These are phyloP conservation scores for Rhipidura dahli DNA, from an alignment of 2,113 vertebrate species.

Conservation along the genomic window DNA sequence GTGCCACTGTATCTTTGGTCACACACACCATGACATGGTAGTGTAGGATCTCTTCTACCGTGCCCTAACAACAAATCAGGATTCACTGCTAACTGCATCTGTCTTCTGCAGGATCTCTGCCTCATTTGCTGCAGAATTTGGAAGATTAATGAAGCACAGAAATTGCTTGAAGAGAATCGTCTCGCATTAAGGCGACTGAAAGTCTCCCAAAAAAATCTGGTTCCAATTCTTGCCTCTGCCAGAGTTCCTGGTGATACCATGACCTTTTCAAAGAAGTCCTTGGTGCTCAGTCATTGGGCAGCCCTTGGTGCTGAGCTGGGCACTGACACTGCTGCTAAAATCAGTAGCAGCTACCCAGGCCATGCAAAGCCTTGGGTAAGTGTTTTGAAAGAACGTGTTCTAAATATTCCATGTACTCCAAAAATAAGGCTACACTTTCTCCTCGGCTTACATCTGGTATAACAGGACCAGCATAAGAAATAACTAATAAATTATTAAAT, in stretches of 20 bases:
- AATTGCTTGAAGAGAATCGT: neutral
- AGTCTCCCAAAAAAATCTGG: neutral
- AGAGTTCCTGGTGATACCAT: neutral
- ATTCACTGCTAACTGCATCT: neutral
- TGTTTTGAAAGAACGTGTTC: neutral
- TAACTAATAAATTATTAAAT: neutral
- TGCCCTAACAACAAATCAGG: neutral
- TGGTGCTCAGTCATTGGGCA: neutral
- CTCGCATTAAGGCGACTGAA: neutral
- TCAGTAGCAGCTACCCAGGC: neutral
- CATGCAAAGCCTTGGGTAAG: neutral
- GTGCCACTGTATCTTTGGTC: neutral
- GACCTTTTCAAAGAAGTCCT: neutral
- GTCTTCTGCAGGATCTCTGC: conserved; percentile 14
- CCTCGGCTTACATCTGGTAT: neutral
- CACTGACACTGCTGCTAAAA: neutral
- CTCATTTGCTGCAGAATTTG: conserved; percentile 25
- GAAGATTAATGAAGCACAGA: conserved; percentile 16
- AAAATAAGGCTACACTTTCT: neutral
- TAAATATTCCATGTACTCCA: neutral
- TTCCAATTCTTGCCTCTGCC: neutral
- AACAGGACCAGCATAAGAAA: neutral
- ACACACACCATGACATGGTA: neutral
- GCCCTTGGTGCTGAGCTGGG: neutral
- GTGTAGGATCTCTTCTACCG: neutral